A percentile compares a stretch with the other conserved stretches of the same genome.
Evolutionary conservation across 2,888 invertebrate genomes (phyloP).

Genomic region (Callyntrura sp.): DNA sequence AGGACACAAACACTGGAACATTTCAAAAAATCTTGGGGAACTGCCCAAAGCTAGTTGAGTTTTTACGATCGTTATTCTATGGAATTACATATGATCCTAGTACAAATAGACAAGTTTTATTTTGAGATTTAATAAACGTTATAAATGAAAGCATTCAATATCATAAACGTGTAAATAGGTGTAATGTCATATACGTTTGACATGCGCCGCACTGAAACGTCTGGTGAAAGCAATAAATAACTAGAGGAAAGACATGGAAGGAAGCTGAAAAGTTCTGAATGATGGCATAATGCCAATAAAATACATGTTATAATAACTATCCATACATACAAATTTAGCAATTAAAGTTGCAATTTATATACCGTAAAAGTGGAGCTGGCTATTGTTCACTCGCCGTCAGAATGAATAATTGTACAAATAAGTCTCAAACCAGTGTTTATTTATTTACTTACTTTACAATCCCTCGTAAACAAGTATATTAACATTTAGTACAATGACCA

Average conservation of each 20-base stretch:
- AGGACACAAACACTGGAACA: not conserved
- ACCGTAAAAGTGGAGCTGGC: too few relatives aligned
- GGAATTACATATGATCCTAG: not conserved
- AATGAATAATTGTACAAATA: not conserved
- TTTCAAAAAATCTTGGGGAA: conserved; percentile 19
- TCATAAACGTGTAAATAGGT: not conserved
- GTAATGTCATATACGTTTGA: too few relatives aligned
- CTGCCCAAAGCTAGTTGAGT: not conserved
- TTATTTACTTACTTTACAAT: too few relatives aligned
- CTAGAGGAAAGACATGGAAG: conserved; percentile 2
- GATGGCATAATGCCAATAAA: not conserved
- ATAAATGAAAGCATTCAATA: not conserved
- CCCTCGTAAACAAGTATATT: too few relatives aligned
- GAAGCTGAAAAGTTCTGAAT: not conserved
- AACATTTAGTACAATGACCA: too few relatives aligned
- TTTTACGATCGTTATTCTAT: conserved; percentile 18
- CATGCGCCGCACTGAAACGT: not conserved
- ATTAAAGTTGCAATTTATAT: too few relatives aligned
- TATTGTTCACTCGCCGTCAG: too few relatives aligned
- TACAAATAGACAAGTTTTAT: not conserved
- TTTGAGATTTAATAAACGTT: too few relatives aligned
- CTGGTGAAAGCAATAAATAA: not conserved
- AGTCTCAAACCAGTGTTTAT: too few relatives aligned
- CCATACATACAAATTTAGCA: too few relatives aligned
- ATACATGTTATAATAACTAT: not conserved